These are phyloP conservation scores for Melitaea athalia DNA, from an alignment of 2,888 invertebrate genomes.

Conservation along the genomic window DNA sequence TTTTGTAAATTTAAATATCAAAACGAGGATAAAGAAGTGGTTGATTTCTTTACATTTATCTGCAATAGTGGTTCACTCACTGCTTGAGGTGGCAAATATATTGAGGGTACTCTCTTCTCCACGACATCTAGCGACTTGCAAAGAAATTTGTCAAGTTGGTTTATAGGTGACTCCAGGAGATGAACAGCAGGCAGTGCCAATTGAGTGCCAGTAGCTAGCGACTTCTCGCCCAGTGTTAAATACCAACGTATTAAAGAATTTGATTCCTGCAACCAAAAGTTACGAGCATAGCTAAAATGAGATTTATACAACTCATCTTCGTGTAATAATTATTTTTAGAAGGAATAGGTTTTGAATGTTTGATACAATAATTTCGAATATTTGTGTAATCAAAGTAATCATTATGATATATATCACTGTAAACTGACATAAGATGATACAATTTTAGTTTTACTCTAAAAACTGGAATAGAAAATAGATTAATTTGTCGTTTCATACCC, in stretches of 20 bases:
- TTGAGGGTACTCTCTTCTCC: constrained; percentile 91
- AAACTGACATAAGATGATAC: no score
- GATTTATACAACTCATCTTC: no score
- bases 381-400: background rate
- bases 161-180: constrained; percentile 87
- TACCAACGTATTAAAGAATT: constrained; percentile 90
- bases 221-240: constrained; percentile 87
- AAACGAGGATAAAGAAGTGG: background rate
- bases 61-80: constrained; percentile 75
- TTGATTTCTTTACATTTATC: constrained; percentile 11
- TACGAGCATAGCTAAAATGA: background rate
- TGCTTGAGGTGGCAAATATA: constrained; percentile 92
- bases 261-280: constrained; percentile 80
- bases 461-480: no score
- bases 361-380: background rate
- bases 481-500: constrained; percentile 76
- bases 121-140: constrained; percentile 92
- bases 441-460: no score
- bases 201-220: constrained; percentile 87
- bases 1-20: background rate
- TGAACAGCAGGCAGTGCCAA: constrained; percentile 88
- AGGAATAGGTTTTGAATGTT: no score
- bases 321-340: no score
- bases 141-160: constrained; percentile 87
- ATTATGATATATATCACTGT: no score